These are phyloP conservation scores for Terebella lapidaria DNA, from an alignment of 2,888 invertebrate genomes.

Conservation along the genomic window DNA sequence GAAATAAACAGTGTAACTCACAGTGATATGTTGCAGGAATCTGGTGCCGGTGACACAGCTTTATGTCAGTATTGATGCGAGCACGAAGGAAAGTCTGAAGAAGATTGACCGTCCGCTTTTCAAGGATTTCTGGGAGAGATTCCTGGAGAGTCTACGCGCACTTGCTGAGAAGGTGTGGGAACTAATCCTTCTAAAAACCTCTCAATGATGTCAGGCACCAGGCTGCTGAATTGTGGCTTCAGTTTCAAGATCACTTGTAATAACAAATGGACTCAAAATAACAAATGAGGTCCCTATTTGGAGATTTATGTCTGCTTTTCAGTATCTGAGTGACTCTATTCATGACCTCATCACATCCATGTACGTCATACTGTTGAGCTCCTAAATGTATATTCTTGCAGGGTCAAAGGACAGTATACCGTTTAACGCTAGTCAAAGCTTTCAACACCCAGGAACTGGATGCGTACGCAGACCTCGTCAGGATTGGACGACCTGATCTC, in stretches of 20 bases:
- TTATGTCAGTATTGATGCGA: conserved; percentile 61
- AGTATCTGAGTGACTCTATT: too few relatives aligned
- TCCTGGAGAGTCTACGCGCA: conserved; percentile 57
- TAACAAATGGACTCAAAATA: too few relatives aligned
- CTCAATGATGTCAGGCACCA: too few relatives aligned
- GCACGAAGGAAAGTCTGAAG: conserved; percentile 59
- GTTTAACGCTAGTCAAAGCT: conserved; percentile 60
- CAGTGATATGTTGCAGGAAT: conserved; percentile 41
- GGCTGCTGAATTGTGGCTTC: too few relatives aligned
- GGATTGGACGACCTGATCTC: conserved; percentile 59
- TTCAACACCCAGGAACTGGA: conserved; percentile 60
- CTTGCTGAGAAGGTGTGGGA: conserved; percentile 54
- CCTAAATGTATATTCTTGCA: conserved; percentile 17
- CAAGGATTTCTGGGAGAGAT: conserved; percentile 60
- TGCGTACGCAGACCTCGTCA: conserved; percentile 58
- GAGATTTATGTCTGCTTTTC: background rate
- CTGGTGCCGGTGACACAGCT: conserved; percentile 60
- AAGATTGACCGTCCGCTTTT: conserved; percentile 61
- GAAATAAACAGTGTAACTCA: too few relatives aligned
- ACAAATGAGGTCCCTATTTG: too few relatives aligned
- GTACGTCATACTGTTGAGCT: too few relatives aligned
- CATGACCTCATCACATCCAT: too few relatives aligned
- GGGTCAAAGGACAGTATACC: conserved; percentile 60
- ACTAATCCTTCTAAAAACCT: too few relatives aligned
- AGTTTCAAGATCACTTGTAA: too few relatives aligned